These are phyloP conservation scores for Xiphorhynchus elegans DNA, from an alignment of 2,113 vertebrate species.

Conservation along the genomic window DNA sequence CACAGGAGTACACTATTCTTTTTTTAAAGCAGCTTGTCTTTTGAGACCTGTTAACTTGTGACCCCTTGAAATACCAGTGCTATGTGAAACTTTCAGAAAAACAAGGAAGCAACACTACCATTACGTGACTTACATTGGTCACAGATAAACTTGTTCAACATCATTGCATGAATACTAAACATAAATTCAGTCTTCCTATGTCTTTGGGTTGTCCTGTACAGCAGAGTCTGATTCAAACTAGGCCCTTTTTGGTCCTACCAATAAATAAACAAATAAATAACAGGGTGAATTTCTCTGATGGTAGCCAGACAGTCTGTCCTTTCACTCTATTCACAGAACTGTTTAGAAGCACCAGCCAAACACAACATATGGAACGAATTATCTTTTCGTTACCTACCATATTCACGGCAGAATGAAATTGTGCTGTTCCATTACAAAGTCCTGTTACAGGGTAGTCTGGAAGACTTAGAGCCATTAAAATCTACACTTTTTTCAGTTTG, in stretches of 20 bases:
- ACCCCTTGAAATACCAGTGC: not conserved
- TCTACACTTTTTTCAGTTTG: not conserved
- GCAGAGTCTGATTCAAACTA: not conserved
- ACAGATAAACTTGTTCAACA: not conserved
- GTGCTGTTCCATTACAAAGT: not conserved
- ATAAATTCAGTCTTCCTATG: not conserved
- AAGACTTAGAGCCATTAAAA: not conserved
- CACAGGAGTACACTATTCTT: not conserved
- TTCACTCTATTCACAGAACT: not conserved
- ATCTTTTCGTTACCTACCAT: not conserved
- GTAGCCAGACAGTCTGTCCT: not conserved
- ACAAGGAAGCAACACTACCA: not conserved
- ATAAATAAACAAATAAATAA: not conserved
- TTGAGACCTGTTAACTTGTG: not conserved
- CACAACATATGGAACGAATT: not conserved
- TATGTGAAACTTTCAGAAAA: not conserved
- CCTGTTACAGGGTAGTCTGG: not conserved
- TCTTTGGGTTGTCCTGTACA: not conserved
- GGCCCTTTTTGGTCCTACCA: not conserved
- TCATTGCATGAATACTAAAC: not conserved
- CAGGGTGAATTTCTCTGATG: not conserved
- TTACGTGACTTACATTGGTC: not conserved
- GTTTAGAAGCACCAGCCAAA: not conserved
- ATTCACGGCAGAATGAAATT: not conserved
- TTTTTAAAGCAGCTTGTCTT: not conserved